Evolutionary conservation across 1,140 invertebrate genomes (phyloP), one percentile per base, ranked within the genome.

Genomic region (Micrasema longulum): DNA sequence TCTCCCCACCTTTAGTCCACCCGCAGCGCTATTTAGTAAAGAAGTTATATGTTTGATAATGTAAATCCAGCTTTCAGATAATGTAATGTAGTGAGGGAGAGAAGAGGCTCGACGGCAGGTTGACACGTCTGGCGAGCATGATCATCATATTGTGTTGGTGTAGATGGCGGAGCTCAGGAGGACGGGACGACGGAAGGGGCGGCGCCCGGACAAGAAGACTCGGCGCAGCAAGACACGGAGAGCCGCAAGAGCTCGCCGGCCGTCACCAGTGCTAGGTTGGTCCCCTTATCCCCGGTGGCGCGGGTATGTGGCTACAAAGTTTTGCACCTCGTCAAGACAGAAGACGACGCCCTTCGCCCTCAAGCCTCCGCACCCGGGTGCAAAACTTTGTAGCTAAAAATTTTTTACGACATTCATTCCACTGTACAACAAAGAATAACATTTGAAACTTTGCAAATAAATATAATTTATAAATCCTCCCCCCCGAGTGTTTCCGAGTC

Each of bases 371-470:
- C 41, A 23, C 43, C 1, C 11, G 77, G 82, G 83, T 85, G 84
- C 84, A 85, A 85, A 85, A 85, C 83, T 85, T 85, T 85, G 84
- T 85, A 84, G 82, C 76, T 80, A 77, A 47, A 77, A 47, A 14
- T 64, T 64, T 22, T 63, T 63, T 63, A 41, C 57, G 57, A 63
- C 57, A 64, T 47, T 64, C 43, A 64, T 64, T 64, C 60, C 60
- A 47, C 60, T 63, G 41, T 47, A 26, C 60, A 63, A 14, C 38
- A 64, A 47, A 64, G 60, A 64, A 64, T 45, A 47, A 64, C 55
- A 60, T 60, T 60, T 60, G 55, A 60, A 60, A 60, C 14, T 38
- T 60, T 31, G 14, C 23, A 16, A 60, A 18, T 60, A 31, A 31
- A 55, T 35, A 55, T 18, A 11, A 36, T 60, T 60, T 60, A 35